phyloP scores from a whole-genome alignment of 2,797 vertebrate genomes.

The Acridotheres tristis region DNA sequence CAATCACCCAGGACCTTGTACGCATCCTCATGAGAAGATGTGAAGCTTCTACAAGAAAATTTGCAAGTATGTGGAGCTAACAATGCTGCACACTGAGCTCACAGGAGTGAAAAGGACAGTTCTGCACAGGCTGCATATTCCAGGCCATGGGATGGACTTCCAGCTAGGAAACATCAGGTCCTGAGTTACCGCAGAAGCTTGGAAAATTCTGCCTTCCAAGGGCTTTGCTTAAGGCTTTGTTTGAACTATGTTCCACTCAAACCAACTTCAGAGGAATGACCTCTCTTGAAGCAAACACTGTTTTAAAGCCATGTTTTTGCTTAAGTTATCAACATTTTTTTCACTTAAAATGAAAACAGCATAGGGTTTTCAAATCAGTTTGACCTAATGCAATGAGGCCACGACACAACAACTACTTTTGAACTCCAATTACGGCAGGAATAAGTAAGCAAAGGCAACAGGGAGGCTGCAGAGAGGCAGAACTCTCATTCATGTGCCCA shows the following conservation, averaged over 20 bases:
- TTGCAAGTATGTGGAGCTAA: not conserved
- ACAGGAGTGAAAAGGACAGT: not conserved
- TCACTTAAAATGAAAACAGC: not conserved
- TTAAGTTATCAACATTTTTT: not conserved
- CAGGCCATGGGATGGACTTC: not conserved
- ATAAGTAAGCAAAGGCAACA: not conserved
- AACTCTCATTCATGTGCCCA: rapidly evolving
- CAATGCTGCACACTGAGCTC: not conserved
- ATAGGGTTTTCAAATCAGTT: not conserved
- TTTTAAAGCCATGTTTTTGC: not conserved
- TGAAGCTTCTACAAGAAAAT: not conserved
- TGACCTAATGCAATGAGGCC: not conserved
- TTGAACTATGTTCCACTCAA: not conserved
- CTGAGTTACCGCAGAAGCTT: not conserved
- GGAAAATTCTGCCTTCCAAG: not conserved
- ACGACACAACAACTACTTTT: not conserved
- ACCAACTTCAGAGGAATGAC: not conserved
- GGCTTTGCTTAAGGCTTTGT: not conserved
- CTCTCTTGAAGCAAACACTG: not conserved
- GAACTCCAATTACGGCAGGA: not conserved
- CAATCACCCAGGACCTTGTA: not conserved
- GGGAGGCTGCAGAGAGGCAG: not conserved
- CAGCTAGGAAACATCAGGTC: not conserved
- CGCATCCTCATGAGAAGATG: not conserved
- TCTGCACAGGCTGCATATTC: not conserved